Conservation (phyloP, 2,113 vertebrate genomes). For the Dasyornis broadbenti region DNA sequence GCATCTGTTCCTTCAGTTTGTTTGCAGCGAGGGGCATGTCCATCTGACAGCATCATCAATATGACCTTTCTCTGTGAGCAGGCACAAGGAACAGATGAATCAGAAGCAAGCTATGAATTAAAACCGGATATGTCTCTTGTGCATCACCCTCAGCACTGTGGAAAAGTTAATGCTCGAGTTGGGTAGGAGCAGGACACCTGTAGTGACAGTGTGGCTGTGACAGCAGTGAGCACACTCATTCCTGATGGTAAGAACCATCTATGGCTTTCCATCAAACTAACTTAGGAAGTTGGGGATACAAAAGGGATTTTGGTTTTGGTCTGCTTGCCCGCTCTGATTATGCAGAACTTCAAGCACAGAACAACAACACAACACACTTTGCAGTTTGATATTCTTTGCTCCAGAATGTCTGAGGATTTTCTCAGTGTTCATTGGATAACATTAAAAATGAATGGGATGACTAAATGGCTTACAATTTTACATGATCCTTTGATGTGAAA, state of each 20-base stretch:
- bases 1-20: neutral
- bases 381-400: neutral
- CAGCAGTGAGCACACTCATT: neutral
- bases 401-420: neutral
- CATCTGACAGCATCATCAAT: neutral
- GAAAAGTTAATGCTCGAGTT: rapidly evolving
- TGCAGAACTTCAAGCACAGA: neutral
- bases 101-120: neutral
- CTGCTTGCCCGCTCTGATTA: neutral
- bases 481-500: neutral
- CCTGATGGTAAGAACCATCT: neutral
- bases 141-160: neutral
- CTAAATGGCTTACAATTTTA: slow-evolving; percentile 6
- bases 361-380: neutral
- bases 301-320: neutral
- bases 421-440: neutral
- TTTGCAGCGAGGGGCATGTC: neutral
- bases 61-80: neutral
- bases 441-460: slow-evolving; percentile 33
- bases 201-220: neutral
- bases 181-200: neutral
- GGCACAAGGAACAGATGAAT: neutral
- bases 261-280: neutral
- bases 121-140: neutral
- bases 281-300: neutral